A percentile compares a stretch with the other conserved stretches of the same genome.
phyloP scores from a whole-genome alignment of 1,140 invertebrate species.

The Manduca sexta region DNA sequence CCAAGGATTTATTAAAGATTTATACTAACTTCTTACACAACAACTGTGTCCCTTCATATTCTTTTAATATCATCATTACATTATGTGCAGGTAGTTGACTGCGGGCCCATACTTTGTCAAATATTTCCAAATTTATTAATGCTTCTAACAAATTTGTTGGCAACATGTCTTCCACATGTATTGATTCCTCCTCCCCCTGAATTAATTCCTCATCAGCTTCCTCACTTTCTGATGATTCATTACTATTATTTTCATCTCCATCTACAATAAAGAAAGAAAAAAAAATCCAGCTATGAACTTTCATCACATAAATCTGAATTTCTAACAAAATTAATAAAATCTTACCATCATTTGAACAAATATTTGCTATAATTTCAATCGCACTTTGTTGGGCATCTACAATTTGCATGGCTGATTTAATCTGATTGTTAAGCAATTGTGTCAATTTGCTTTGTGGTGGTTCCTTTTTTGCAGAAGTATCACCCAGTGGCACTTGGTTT shows the following conservation, averaged over 20 bases:
- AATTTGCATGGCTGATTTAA: conserved; percentile 69
- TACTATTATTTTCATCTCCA: conserved; percentile 71
- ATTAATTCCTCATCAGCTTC: conserved; percentile 57
- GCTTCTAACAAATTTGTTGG: conserved; percentile 70
- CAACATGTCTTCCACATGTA: conserved; percentile 59
- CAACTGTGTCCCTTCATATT: conserved; percentile 63
- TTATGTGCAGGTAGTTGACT: conserved; percentile 69
- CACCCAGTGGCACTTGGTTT: conserved; percentile 62
- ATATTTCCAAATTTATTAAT: conserved; percentile 70
- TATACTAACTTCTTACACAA: conserved; percentile 68
- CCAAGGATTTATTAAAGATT: too few species aligned
- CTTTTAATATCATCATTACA: conserved; percentile 67
- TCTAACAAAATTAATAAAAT: conserved; percentile 10
- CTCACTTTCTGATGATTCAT: conserved; percentile 64
- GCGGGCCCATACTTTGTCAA: conserved; percentile 74
- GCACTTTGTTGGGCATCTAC: conserved; percentile 78
- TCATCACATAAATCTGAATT: too few species aligned
- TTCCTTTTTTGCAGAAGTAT: conserved; percentile 30
- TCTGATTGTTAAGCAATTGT: conserved; percentile 50
- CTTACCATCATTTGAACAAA: conserved; percentile 78
- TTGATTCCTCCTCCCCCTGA: conserved; percentile 33
- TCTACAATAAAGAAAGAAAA: conserved; percentile 48
- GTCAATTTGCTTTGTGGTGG: conserved; percentile 48
- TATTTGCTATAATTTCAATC: conserved; percentile 81
- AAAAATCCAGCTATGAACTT: too few species aligned